Conservation (phyloP, 2,888 invertebrate species). For the Agriotes lineatus region DNA sequence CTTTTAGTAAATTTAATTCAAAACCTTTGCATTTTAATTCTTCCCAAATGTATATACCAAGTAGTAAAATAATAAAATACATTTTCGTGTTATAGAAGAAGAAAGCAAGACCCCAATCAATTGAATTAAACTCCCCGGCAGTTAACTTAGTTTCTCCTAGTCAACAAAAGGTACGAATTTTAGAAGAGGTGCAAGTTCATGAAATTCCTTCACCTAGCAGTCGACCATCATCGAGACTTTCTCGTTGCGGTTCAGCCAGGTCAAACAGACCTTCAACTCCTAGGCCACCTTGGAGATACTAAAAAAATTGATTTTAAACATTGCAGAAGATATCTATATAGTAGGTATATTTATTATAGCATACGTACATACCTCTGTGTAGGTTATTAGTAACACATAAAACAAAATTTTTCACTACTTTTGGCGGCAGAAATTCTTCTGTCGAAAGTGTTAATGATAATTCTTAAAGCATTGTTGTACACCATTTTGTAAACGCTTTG, state of each 20-base stretch:
- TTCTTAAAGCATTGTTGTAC: no score
- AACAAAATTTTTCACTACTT: no score
- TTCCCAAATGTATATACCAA: no score
- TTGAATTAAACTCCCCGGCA: conserved; percentile 37
- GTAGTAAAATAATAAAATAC: no score
- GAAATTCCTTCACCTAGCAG: conserved; percentile 40
- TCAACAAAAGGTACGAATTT: conserved; percentile 48
- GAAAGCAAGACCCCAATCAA: conserved; percentile 17
- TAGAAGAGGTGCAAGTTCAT: conserved; percentile 53
- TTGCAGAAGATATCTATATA: background rate
- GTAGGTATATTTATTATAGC: no score
- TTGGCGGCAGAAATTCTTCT: no score
- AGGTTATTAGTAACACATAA: no score
- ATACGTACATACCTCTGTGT: no score
- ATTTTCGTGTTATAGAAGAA: conserved; percentile 34
- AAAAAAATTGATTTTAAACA: conserved; percentile 22
- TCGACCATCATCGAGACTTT: conserved; percentile 53
- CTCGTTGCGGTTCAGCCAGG: conserved; percentile 53
- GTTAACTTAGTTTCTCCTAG: conserved; percentile 47
- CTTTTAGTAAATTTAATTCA: no score
- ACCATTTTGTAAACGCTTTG: no score
- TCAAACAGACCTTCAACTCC: conserved; percentile 51
- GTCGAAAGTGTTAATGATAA: no score
- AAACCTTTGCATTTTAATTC: no score
- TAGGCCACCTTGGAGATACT: conserved; percentile 59